Percentiles rank a stretch among this genome's conserved stretches.
Conservation (phyloP, 30 jellyfish, hydroid and myxozoan genomes). For the Aurelia sp. region DNA sequence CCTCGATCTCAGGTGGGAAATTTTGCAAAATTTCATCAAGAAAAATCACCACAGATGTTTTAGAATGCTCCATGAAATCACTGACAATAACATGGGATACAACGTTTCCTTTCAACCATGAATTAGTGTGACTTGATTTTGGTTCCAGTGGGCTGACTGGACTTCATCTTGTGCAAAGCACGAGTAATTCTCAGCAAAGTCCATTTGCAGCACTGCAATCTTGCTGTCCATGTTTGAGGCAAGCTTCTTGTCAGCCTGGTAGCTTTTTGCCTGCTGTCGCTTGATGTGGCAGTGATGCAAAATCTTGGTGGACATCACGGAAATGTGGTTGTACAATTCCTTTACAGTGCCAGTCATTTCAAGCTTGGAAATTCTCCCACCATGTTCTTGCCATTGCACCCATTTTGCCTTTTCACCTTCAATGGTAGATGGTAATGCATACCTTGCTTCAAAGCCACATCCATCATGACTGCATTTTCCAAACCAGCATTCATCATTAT, state of each 20-base stretch:
- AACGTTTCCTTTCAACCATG: conserved; percentile 22
- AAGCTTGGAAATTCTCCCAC: conserved; percentile 3
- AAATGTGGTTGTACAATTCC: conserved; percentile 38
- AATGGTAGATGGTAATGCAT: not conserved
- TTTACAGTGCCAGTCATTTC: not conserved
- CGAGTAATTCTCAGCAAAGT: conserved; percentile 51
- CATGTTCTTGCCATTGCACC: conserved; percentile 49
- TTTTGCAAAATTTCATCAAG: conserved; percentile 21
- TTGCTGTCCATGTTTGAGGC: conserved; percentile 24
- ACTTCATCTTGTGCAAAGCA: conserved; percentile 63
- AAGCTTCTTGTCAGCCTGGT: conserved; percentile 33
- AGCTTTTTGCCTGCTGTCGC: conserved; percentile 54
- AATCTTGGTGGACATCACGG: conserved; percentile 17
- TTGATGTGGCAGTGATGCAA: conserved; percentile 44
- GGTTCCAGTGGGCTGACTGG: conserved; percentile 69
- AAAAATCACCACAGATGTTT: conserved; percentile 36
- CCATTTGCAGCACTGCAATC: conserved; percentile 52
- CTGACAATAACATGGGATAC: conserved; percentile 6
- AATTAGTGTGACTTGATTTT: conserved; percentile 53
- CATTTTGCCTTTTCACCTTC: conserved; percentile 32
- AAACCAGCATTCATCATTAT: conserved; percentile 42
- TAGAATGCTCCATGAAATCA: conserved; percentile 23
- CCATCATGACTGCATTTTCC: conserved; percentile 40
- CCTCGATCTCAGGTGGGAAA: conserved; percentile 26
- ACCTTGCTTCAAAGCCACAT: conserved; percentile 23